Evolutionary conservation across 2,113 vertebrate genomes (phyloP).

Genomic region (Sceloporus undulatus): DNA sequence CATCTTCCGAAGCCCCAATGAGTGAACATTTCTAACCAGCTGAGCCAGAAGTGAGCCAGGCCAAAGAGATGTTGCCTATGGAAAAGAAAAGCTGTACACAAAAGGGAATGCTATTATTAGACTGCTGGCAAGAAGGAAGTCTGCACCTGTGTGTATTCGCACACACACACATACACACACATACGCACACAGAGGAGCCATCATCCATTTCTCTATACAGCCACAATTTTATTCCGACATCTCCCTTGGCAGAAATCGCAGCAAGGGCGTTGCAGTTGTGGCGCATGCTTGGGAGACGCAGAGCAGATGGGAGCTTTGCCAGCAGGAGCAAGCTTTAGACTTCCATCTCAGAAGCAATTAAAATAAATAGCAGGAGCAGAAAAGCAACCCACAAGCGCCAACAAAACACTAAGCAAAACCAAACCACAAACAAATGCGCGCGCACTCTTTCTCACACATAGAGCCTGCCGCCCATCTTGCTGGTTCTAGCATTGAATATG

Average conservation of each 20-base stretch:
- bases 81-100: background rate
- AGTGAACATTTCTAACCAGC: background rate
- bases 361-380: background rate
- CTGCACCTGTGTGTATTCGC: background rate
- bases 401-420: background rate
- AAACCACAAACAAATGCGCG: background rate
- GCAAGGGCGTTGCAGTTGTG: no score
- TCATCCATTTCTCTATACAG: background rate
- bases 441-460: background rate
- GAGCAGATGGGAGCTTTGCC: background rate
- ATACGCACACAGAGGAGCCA: no score
- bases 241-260: background rate
- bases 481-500: no score
- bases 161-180: no score
- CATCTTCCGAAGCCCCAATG: background rate
- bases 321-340: background rate
- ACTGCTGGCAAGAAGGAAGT: background rate
- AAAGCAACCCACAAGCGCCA: background rate
- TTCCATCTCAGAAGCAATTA: background rate
- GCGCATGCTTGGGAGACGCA: background rate
- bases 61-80: background rate
- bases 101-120: constrained; percentile 21
- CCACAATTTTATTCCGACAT: constrained; percentile 1
- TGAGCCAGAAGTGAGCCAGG: background rate
- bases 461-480: no score